These are phyloP conservation scores for Potamarius usumacintae DNA, from an alignment of 2,113 vertebrate species.

Conservation along the genomic window DNA sequence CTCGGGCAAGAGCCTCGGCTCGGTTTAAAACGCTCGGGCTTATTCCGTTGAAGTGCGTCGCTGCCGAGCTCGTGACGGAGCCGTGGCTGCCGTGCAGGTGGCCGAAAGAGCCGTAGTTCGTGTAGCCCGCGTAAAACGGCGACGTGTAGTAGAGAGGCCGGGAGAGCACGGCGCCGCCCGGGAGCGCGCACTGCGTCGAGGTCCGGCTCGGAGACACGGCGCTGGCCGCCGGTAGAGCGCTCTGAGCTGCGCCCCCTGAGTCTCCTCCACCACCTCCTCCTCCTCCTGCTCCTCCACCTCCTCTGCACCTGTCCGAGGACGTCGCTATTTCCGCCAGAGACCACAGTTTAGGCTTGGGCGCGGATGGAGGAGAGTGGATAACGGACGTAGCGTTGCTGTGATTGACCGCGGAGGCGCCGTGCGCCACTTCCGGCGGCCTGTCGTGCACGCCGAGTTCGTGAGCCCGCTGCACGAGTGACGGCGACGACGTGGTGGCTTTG, in stretches of 20 bases:
- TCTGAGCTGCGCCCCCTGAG: constrained; percentile 69
- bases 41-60: constrained; percentile 98
- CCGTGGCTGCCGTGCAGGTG: constrained; percentile 88
- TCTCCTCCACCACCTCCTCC: constrained; percentile 56
- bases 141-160: constrained; percentile 95
- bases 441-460: constrained; percentile 68
- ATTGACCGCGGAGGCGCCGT: constrained; percentile 62
- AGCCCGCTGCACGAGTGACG: constrained; percentile 67
- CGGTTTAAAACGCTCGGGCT: constrained; percentile 96
- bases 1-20: constrained; percentile 93
- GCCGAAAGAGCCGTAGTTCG: constrained; percentile 97
- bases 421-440: constrained; percentile 71
- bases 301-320: constrained; percentile 90
- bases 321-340: constrained; percentile 95
- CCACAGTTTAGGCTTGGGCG: constrained; percentile 94
- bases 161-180: constrained; percentile 87
- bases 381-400: constrained; percentile 83
- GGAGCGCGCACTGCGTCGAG: constrained; percentile 85
- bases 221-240: constrained; percentile 70
- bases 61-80: constrained; percentile 74
- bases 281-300: constrained; percentile 65
- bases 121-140: constrained; percentile 96
- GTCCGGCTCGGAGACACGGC: constrained; percentile 83
- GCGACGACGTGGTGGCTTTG: constrained; percentile 78
- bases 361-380: constrained; percentile 87